Percentiles rank a stretch among this genome's conserved stretches.
Evolutionary conservation across 2,888 invertebrate genomes (phyloP).

Genomic region (Copidosoma aretas): DNA sequence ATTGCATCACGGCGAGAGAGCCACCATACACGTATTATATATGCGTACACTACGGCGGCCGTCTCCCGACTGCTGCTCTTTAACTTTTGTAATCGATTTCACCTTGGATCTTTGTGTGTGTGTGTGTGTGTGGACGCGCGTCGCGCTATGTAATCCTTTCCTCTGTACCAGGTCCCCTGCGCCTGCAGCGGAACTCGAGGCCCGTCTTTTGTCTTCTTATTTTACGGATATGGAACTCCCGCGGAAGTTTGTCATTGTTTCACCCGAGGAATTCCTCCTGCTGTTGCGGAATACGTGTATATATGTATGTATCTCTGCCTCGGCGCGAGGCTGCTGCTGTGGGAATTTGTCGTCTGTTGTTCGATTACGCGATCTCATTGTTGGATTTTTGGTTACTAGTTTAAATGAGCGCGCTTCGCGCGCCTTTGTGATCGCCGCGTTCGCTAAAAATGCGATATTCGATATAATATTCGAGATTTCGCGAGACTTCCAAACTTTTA

Average conservation of each 20-base stretch:
- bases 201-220: slow-evolving; percentile 4
- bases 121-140: slow-evolving; percentile 12
- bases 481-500: too few species aligned
- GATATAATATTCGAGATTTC: too few species aligned
- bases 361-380: too few species aligned
- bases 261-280: not conserved
- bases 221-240: slow-evolving; percentile 8
- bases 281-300: not conserved
- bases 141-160: not conserved
- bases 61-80: not conserved
- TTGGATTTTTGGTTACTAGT: too few species aligned
- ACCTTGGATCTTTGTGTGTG: slow-evolving; percentile 25
- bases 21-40: too few species aligned
- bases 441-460: too few species aligned
- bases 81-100: slow-evolving; percentile 31
- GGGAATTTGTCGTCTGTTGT: too few species aligned
- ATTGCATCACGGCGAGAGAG: slow-evolving; percentile 14
- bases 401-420: too few species aligned
- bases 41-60: not conserved
- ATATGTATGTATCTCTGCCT: too few species aligned
- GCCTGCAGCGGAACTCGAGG: too few species aligned
- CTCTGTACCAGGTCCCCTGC: not conserved
- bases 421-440: too few species aligned
- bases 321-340: too few species aligned
- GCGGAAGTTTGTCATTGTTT: not conserved